Conservation (phyloP, 2,113 vertebrate species). For the Turdus rufiventris region DNA sequence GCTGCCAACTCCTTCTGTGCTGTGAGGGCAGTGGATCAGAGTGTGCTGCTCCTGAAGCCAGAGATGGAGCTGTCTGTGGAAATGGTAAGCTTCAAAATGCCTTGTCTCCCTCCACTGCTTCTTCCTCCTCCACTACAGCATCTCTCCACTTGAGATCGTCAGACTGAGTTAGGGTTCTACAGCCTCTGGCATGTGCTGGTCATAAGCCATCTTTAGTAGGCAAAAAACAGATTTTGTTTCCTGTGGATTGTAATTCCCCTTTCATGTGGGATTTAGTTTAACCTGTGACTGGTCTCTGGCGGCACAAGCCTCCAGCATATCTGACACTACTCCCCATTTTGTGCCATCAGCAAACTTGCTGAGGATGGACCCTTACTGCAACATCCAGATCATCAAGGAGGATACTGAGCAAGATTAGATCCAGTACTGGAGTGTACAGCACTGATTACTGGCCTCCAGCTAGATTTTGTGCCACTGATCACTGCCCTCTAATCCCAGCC, state of each 20-base stretch:
- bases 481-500: background rate
- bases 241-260: background rate
- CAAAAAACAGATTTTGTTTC: background rate
- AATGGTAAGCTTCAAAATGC: background rate
- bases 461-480: background rate
- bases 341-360: background rate
- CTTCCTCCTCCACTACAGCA: background rate
- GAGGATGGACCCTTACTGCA: background rate
- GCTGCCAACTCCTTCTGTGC: constrained; percentile 81
- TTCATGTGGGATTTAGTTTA: background rate
- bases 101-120: background rate
- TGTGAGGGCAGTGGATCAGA: constrained; percentile 81
- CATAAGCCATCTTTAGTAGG: background rate
- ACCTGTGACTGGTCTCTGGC: background rate
- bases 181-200: background rate
- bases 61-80: constrained; percentile 60
- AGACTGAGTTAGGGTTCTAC: background rate
- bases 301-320: background rate
- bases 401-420: background rate
- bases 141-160: background rate
- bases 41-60: constrained; percentile 70
- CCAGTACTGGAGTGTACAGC: background rate
- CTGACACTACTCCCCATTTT: background rate
- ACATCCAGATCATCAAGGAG: background rate
- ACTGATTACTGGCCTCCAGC: background rate